Percentiles rank a stretch among this genome's conserved stretches.
phyloP scores from a whole-genome alignment of 2,888 invertebrate species.

The Drosophila affinis region DNA sequence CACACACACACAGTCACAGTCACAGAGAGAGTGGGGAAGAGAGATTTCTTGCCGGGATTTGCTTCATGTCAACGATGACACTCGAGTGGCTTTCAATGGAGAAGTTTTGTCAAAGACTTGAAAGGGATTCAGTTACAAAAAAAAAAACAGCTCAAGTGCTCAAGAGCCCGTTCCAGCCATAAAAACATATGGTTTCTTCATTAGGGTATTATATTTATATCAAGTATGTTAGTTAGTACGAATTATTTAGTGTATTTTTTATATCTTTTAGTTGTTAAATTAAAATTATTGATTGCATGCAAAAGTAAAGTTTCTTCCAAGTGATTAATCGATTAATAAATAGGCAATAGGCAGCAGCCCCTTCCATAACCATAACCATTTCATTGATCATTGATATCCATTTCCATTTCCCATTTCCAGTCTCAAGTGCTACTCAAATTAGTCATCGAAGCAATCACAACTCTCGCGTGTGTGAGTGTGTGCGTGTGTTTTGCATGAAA shows the following conservation, averaged over 20 bases:
- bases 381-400: conserved; percentile 10
- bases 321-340: conserved; percentile 13
- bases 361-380: conserved; percentile 28
- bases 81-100: conserved; percentile 23
- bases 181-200: neutral
- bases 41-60: conserved; percentile 43
- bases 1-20: neutral
- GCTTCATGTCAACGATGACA: conserved; percentile 32
- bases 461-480: conserved; percentile 65
- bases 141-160: conserved; percentile 19
- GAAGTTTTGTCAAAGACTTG: conserved; percentile 24
- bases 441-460: conserved; percentile 35
- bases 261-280: conserved; percentile 4
- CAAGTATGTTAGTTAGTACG: conserved; percentile 25
- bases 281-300: conserved; percentile 6
- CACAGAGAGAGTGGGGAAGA: conserved; percentile 6
- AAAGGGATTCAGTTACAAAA: conserved; percentile 22
- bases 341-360: conserved; percentile 4
- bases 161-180: neutral
- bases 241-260: neutral
- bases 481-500: conserved; percentile 67
- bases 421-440: conserved; percentile 41
- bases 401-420: conserved; percentile 19
- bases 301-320: neutral
- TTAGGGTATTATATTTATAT: conserved; percentile 27